Base-by-base conservation (phyloP, 2,113 vertebrate species). In the Microtus oregoni region DNA sequence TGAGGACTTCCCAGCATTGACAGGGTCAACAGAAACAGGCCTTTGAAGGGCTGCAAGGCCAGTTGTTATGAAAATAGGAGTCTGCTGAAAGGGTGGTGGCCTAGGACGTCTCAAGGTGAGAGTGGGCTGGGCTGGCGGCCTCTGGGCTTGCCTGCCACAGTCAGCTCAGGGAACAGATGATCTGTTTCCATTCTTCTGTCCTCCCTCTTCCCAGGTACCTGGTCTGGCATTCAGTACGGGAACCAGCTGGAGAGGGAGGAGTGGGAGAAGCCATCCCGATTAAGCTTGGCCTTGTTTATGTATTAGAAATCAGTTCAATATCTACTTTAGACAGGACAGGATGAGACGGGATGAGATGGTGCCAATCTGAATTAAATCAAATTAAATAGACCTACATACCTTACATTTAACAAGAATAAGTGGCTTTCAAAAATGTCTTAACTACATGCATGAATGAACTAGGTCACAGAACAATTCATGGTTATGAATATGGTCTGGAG, bases 31-130 rank as follows among this genome's bases (percentile, higher is more conserved):
- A 97, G 41, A 44, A 75, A 32, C n/a, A 44, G 76, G 82, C 28
- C 41, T 79, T 52, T 61, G 83, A 63, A 52, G 79, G 81, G 41
- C 77, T 17, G 4, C 6, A 30, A 50, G n/a, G 20, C 15, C n/a
- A n/a, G 35, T 20, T 20, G 73, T 96, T 96, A 58, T 97, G 90
- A 75, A 97, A 97, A 97, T 47, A 96, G 85, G 41, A 50, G 41
- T 82, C 86, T n/a, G n/a, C 5, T 35, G 22, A 63, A 55, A 67
- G 81, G 61, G 0, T 44, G 20, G 44, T 2, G 52, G 22, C 35
- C 47, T 13, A 6, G 65, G 58, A 67, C 14, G 3, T 91, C 52
- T 70, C 89, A 63, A 79, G 85, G 65, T 86, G 55, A 90, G 35
- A 28, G 10, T 26, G 55, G 50, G 28, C 38, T 38, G 76, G 26